Conservation (phyloP, 2,113 vertebrate genomes). For the Rattus rattus region DNA sequence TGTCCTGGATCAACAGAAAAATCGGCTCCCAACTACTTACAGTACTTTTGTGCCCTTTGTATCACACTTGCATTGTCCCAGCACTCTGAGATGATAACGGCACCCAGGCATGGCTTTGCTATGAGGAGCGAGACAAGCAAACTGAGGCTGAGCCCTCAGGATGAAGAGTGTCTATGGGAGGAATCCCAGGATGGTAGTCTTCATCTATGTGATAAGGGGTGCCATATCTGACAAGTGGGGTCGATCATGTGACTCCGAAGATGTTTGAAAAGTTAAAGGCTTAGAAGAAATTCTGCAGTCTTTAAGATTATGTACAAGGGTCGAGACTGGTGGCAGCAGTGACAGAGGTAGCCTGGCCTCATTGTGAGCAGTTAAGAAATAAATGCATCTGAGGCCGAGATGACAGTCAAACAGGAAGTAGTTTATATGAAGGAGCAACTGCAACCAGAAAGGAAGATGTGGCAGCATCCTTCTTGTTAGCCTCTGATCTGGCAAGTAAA, state of each 20-base stretch:
- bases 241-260: background rate
- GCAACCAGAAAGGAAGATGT: background rate
- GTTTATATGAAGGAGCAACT: background rate
- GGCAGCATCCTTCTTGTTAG: background rate
- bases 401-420: background rate
- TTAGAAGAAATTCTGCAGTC: background rate
- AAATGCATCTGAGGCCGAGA: background rate
- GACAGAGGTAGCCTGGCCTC: background rate
- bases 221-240: background rate
- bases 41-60: background rate
- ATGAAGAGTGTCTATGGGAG: background rate
- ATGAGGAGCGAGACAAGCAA: background rate
- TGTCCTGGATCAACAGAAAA: slow-evolving; percentile 37
- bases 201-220: background rate
- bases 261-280: background rate
- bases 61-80: background rate
- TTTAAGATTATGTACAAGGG: background rate
- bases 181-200: background rate
- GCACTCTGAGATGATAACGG: background rate
- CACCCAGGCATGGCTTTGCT: background rate
- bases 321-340: background rate
- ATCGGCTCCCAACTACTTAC: slow-evolving; percentile 27
- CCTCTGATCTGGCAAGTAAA: background rate
- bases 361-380: background rate
- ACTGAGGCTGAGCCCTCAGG: background rate